A percentile compares a stretch with the other conserved stretches of the same genome.
phyloP scores from a whole-genome alignment of 1,140 invertebrate species.

The Heliconius nattereri region DNA sequence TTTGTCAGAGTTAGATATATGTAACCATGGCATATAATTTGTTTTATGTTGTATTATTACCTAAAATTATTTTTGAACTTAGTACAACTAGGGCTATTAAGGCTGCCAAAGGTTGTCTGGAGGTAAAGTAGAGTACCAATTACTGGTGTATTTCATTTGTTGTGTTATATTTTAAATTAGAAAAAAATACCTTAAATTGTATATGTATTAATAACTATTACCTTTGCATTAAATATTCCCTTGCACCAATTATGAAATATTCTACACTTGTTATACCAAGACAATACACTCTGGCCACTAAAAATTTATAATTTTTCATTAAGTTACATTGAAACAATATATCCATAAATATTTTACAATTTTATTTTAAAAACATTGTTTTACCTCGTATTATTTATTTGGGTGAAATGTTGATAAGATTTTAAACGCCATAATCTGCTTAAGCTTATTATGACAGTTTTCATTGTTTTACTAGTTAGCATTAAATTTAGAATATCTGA shows the following conservation, averaged over 20 bases:
- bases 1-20: constrained; percentile 50
- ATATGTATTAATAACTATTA: constrained; percentile 1
- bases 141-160: too few relatives aligned
- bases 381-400: constrained; percentile 50
- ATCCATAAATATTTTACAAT: not conserved
- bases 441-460: constrained; percentile 55
- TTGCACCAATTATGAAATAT: constrained; percentile 68
- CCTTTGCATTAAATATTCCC: constrained; percentile 63
- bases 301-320: constrained; percentile 22
- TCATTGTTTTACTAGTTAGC: constrained; percentile 60
- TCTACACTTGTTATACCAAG: constrained; percentile 57
- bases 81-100: not conserved
- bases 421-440: constrained; percentile 55
- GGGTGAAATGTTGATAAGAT: constrained; percentile 47
- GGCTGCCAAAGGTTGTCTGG: too few relatives aligned
- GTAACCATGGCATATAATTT: constrained; percentile 73
- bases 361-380: not conserved
- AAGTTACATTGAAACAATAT: not conserved
- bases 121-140: too few relatives aligned
- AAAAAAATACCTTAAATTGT: not conserved
- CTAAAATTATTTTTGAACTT: constrained; percentile 42
- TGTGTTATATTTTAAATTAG: too few relatives aligned
- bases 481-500: constrained; percentile 63
- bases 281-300: constrained; percentile 37
- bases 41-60: constrained; percentile 53